These are phyloP conservation scores for Acipenser transmontanus DNA, from an alignment of 2,797 vertebrate genomes.

Conservation along the genomic window DNA sequence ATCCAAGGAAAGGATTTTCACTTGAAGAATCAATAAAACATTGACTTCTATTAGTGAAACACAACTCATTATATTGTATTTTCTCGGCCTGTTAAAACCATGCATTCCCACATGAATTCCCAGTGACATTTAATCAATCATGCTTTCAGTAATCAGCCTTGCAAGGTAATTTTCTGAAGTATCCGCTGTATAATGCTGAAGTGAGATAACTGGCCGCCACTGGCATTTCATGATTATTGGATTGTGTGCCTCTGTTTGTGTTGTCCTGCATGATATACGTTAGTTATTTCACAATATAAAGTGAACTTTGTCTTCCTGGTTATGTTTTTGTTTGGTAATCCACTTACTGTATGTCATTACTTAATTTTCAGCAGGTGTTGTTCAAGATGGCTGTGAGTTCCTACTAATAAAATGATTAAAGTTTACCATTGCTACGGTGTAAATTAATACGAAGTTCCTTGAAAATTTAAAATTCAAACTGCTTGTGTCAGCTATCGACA, in stretches of 20 bases:
- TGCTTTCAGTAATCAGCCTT: not conserved
- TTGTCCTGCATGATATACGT: no score
- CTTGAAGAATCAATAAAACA: no score
- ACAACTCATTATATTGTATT: no score
- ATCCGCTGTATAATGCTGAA: not conserved
- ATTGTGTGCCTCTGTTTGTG: no score
- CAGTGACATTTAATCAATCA: constrained; percentile 13
- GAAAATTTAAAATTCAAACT: no score
- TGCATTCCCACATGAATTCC: not conserved
- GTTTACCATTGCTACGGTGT: no score
- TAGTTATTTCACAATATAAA: not conserved
- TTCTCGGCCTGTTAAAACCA: not conserved
- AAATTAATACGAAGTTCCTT: no score
- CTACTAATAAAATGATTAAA: no score
- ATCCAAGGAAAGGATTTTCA: no score
- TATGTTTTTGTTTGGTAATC: not conserved
- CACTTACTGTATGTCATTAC: constrained; percentile 4
- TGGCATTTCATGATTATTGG: constrained; percentile 5
- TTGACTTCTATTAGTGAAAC: no score
- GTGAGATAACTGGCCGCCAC: constrained; percentile 1
- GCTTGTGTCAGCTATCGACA: no score
- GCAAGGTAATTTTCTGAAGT: not conserved
- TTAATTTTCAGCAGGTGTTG: not conserved
- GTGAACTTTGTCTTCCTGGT: not conserved
- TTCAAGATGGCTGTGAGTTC: no score